phyloP scores from a whole-genome alignment of 2,888 invertebrate species.

The Agrotis exclamationis region DNA sequence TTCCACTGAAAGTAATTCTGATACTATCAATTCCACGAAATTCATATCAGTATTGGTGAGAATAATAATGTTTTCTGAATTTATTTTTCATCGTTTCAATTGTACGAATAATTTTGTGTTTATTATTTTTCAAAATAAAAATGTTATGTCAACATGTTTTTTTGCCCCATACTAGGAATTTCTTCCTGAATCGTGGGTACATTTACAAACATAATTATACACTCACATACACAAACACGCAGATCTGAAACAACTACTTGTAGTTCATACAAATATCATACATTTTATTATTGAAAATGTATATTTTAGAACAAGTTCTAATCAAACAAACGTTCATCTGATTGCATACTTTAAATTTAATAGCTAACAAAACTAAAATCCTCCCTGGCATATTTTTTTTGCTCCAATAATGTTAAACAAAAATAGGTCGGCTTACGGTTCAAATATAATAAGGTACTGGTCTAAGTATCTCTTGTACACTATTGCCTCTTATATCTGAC shows the following conservation, averaged over 20 bases:
- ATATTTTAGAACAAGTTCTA: background rate
- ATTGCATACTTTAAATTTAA: background rate
- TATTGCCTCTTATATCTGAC: conserved; percentile 25
- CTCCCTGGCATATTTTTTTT: background rate
- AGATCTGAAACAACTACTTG: too few relatives aligned
- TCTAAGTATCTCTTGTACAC: conserved; percentile 22
- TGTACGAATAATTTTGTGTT: too few relatives aligned
- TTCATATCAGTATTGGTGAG: background rate
- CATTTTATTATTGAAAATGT: background rate
- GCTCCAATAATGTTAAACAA: conserved; percentile 19
- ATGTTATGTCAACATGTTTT: too few relatives aligned
- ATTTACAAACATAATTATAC: too few relatives aligned
- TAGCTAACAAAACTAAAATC: background rate
- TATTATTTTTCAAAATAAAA: background rate
- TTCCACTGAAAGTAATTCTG: too few relatives aligned
- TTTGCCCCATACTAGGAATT: too few relatives aligned
- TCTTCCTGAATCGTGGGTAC: too few relatives aligned
- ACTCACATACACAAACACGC: too few relatives aligned
- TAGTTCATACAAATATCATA: background rate
- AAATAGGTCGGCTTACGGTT: conserved; percentile 14
- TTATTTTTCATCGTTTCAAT: background rate
- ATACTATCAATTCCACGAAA: background rate
- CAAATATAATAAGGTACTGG: conserved; percentile 23
- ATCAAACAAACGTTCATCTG: background rate
- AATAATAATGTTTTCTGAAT: background rate